Conservation (phyloP, 2,113 vertebrate species). For the Corythoichthys haematopterus region DNA sequence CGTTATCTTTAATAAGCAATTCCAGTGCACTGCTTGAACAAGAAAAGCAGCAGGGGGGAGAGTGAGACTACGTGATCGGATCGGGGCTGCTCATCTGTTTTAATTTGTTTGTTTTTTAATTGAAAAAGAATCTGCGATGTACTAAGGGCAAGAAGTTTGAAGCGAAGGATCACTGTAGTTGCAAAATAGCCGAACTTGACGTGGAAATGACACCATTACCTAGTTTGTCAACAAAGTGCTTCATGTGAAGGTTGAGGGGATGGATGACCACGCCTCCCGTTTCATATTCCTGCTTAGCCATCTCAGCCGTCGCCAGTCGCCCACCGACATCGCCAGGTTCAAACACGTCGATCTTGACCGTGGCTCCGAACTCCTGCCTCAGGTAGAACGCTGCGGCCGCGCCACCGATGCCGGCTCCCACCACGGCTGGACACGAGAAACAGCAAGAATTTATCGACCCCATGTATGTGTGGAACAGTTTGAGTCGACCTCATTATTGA, state of each 20-base stretch:
- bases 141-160: too few species aligned
- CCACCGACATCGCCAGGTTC: conserved; percentile 79
- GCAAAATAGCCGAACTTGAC: too few species aligned
- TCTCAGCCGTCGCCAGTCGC: conserved; percentile 73
- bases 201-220: conserved; percentile 57
- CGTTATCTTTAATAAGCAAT: too few species aligned
- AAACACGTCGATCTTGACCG: conserved; percentile 81
- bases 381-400: conserved; percentile 81
- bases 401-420: conserved; percentile 89
- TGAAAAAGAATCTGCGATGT: too few species aligned
- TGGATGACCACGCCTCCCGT: conserved; percentile 81
- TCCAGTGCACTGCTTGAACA: too few species aligned
- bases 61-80: too few species aligned
- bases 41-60: too few species aligned
- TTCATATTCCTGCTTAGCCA: conserved; percentile 79
- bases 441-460: not conserved
- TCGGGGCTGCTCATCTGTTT: too few species aligned
- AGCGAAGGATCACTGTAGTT: too few species aligned
- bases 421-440: conserved; percentile 63
- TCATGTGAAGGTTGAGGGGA: conserved; percentile 92
- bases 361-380: conserved; percentile 82
- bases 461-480: not conserved
- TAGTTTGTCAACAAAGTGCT: conserved; percentile 84
- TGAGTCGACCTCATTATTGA: not conserved
- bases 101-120: too few species aligned